Percentiles rank a stretch among this genome's conserved stretches.
These are phyloP conservation scores for Pristionchus arcanus DNA, from an alignment of 2,888 invertebrate species.

Conservation along the genomic window DNA sequence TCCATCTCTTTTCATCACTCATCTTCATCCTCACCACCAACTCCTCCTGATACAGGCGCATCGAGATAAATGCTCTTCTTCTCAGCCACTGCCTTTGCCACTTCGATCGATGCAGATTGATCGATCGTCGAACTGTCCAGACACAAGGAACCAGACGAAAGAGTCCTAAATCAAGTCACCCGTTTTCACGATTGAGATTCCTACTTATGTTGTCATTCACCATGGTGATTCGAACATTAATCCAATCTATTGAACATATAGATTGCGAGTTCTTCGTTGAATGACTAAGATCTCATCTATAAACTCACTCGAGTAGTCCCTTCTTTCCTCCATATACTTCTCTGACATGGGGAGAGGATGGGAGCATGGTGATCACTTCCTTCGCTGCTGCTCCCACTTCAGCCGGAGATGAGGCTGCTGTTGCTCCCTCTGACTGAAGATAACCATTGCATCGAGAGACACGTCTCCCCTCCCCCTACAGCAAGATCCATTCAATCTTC, in stretches of 20 bases:
- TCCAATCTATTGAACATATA: neutral
- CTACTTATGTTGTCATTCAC: neutral
- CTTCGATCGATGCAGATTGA: constrained; percentile 89
- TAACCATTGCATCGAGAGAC: neutral
- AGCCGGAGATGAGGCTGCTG: constrained; percentile 85
- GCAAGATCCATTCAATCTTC: neutral
- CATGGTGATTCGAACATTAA: neutral
- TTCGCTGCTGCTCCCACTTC: constrained; percentile 89
- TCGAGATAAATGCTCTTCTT: constrained; percentile 90
- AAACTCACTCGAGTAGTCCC: constrained; percentile 84
- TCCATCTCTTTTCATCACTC: neutral
- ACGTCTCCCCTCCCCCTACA: too few species aligned
- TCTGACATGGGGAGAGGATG: constrained; percentile 91
- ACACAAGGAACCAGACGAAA: constrained; percentile 87
- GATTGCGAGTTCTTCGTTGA: too few species aligned
- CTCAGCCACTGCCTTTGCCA: constrained; percentile 83
- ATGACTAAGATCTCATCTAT: too few species aligned
- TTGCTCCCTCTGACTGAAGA: constrained; percentile 80
- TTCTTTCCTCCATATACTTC: constrained; percentile 86
- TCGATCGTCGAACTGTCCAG: constrained; percentile 98
- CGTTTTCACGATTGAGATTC: neutral
- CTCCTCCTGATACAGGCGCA: constrained; percentile 97
- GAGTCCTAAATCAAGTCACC: constrained; percentile 78
- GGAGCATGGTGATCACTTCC: constrained; percentile 93
- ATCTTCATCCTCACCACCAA: constrained; percentile 77